phyloP scores from a whole-genome alignment of 2,888 invertebrate genomes.

The Drosophila neonasuta region DNA sequence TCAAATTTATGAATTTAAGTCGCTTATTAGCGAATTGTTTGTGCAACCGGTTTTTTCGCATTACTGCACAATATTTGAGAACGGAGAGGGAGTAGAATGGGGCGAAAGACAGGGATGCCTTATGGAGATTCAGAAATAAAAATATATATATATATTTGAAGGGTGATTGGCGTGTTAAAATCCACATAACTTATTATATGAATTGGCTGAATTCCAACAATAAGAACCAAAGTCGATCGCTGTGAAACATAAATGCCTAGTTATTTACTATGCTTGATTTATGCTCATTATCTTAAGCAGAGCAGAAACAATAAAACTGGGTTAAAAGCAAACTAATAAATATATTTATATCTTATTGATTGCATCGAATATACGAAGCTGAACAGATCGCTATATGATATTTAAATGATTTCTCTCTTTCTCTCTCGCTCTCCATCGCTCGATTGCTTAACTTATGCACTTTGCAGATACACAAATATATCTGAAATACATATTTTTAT shows the following conservation, averaged over 20 bases:
- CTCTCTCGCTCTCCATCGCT: not conserved
- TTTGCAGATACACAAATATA: conserved; percentile 30
- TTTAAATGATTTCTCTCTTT: not conserved
- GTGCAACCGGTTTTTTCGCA: conserved; percentile 54
- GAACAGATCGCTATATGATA: not conserved
- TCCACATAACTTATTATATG: not conserved
- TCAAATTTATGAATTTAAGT: conserved; percentile 47
- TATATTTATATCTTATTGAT: conserved; percentile 1
- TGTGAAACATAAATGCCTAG: conserved; percentile 5
- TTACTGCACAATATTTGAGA: conserved; percentile 8
- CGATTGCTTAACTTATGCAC: conserved; percentile 4
- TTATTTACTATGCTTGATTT: conserved; percentile 1
- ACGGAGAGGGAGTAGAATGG: not conserved
- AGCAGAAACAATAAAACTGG: conserved; percentile 13
- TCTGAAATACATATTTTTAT: conserved; percentile 22
- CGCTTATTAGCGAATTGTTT: conserved; percentile 52
- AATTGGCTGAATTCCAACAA: not conserved
- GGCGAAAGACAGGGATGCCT: conserved; percentile 12
- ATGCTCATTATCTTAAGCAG: not conserved
- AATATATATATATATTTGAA: conserved; percentile 32
- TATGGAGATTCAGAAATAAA: conserved; percentile 17
- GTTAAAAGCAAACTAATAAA: conserved; percentile 10
- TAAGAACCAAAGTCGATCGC: conserved; percentile 1
- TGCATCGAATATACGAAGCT: conserved; percentile 3
- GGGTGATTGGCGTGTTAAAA: conserved; percentile 22